Evolutionary conservation across 2,113 vertebrate species (phyloP).

Genomic region (Pseudorectes ferrugineus): DNA sequence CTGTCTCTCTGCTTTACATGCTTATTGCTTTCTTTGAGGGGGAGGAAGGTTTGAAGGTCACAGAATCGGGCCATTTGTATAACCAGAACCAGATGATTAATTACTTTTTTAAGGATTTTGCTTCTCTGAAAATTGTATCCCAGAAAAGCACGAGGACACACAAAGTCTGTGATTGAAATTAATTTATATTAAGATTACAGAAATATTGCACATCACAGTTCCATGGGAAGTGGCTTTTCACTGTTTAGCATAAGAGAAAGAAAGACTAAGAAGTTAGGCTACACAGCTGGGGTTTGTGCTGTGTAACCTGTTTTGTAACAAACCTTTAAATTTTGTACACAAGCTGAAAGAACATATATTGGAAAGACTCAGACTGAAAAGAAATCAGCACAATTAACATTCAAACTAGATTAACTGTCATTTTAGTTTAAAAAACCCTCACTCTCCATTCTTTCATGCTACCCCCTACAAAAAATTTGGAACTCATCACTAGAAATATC

Average conservation of each 20-base stretch:
- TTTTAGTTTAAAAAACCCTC: background rate
- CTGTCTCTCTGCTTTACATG: background rate
- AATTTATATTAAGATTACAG: slow-evolving; percentile 18
- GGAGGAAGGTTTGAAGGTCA: slow-evolving; percentile 31
- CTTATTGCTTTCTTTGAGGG: slow-evolving; percentile 27
- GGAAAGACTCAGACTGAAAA: background rate
- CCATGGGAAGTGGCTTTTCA: slow-evolving; percentile 15
- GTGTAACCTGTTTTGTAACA: background rate
- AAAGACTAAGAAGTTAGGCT: background rate
- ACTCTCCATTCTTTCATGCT: background rate
- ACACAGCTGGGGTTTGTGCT: background rate
- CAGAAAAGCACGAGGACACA: background rate
- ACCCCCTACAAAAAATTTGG: background rate
- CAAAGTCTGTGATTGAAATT: background rate
- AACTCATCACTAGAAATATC: slow-evolving; percentile 22
- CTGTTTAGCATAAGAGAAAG: slow-evolving; percentile 25
- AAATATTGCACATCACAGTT: background rate
- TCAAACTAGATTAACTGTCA: background rate
- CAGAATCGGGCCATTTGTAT: background rate
- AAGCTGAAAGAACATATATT: background rate
- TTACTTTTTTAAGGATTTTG: slow-evolving; percentile 8
- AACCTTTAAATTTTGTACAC: background rate
- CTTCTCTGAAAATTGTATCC: slow-evolving; percentile 22
- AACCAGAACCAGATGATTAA: slow-evolving; percentile 57
- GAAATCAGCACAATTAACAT: background rate